Evolutionary conservation across 2,797 vertebrate genomes (phyloP).

Genomic region (Pogoniulus pusillus): DNA sequence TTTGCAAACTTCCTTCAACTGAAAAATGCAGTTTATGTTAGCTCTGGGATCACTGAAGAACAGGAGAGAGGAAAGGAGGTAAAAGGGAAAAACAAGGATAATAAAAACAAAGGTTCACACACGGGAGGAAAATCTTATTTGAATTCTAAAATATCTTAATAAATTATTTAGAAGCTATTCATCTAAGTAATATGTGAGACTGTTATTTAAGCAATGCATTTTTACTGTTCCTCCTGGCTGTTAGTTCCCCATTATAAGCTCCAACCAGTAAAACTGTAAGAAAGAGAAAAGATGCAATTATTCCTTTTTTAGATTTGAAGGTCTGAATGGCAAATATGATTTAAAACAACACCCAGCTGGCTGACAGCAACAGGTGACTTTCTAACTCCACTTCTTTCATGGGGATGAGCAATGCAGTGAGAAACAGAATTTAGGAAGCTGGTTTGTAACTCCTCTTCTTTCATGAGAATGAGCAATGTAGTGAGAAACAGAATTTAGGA

Average conservation of each 20-base stretch:
- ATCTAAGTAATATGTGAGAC: neutral
- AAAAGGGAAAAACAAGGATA: neutral
- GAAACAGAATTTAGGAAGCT: neutral
- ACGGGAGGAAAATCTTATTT: neutral
- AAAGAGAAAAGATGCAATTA: too few relatives aligned
- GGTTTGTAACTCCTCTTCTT: too few relatives aligned
- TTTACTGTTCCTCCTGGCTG: neutral
- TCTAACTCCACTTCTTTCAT: neutral
- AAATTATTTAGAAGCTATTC: neutral
- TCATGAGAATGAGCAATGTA: too few relatives aligned
- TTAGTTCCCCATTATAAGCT: neutral
- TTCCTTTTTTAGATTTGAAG: neutral
- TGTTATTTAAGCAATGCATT: neutral
- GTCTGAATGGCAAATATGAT: neutral
- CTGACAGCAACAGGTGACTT: constrained; percentile 27
- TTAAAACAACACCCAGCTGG: neutral
- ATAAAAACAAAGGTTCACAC: neutral
- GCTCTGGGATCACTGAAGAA: neutral
- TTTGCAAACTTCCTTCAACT: neutral
- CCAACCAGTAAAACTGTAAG: neutral
- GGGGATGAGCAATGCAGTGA: neutral
- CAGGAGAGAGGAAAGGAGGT: neutral
- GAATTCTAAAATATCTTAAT: neutral
- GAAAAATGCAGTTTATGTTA: neutral
- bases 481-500: too few relatives aligned